phyloP scores from a whole-genome alignment of 2,888 invertebrate species.

The Polydrusus pterygomalis region DNA sequence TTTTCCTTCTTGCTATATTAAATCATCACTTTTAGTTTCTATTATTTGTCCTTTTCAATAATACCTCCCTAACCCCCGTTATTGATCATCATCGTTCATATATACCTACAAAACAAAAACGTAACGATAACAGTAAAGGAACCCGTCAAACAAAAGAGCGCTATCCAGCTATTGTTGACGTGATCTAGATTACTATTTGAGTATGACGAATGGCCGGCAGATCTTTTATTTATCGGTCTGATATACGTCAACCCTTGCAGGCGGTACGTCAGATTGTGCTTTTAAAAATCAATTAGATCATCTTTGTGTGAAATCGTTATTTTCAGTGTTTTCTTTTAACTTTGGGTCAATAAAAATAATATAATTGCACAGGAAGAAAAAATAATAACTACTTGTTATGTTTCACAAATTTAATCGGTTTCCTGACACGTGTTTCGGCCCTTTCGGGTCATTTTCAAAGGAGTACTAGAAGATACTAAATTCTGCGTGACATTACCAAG shows the following conservation, averaged over 20 bases:
- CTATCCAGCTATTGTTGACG: slow-evolving; percentile 60
- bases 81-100: slow-evolving; percentile 54
- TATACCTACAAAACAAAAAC: slow-evolving; percentile 44
- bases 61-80: slow-evolving; percentile 30
- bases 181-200: slow-evolving; percentile 70
- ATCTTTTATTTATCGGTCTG: slow-evolving; percentile 63
- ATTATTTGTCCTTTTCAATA: slow-evolving; percentile 6
- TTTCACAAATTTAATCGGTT: too few relatives aligned
- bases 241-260: slow-evolving; percentile 63
- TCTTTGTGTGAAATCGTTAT: slow-evolving; percentile 16
- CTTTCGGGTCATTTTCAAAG: too few relatives aligned
- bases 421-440: too few relatives aligned
- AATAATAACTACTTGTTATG: too few relatives aligned
- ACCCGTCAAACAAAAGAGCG: slow-evolving; percentile 53
- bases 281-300: slow-evolving; percentile 61
- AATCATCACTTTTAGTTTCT: neutral
- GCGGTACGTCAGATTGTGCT: slow-evolving; percentile 61
- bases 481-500: too few relatives aligned
- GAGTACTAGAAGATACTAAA: too few relatives aligned
- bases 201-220: slow-evolving; percentile 69
- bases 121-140: slow-evolving; percentile 53
- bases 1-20: too few relatives aligned
- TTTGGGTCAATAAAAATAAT: neutral
- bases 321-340: slow-evolving; percentile 12
- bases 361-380: too few relatives aligned